Percentiles rank a stretch among this genome's conserved stretches.
phyloP scores from a whole-genome alignment of 2,113 vertebrate species.

The Laticauda colubrina region DNA sequence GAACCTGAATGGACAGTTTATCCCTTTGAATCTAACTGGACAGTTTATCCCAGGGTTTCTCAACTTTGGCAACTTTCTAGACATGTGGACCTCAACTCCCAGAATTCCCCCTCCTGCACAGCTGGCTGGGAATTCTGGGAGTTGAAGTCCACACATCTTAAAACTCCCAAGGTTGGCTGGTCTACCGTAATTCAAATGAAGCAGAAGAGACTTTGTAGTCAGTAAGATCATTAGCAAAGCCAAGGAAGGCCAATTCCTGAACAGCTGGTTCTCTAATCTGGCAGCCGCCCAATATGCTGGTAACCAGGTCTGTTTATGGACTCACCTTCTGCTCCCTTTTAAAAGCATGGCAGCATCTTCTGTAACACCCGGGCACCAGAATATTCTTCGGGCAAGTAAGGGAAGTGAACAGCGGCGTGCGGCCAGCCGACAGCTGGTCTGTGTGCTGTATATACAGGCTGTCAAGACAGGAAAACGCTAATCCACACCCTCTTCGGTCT shows the following conservation, averaged over 20 bases:
- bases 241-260: neutral
- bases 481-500: conserved; percentile 23
- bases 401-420: conserved; percentile 25
- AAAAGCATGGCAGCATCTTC: neutral
- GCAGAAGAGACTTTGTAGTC: neutral
- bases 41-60: neutral
- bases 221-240: neutral
- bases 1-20: neutral
- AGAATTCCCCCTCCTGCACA: neutral
- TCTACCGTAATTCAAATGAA: neutral
- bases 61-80: neutral
- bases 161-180: neutral
- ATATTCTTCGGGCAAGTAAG: neutral
- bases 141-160: neutral
- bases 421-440: neutral
- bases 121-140: neutral
- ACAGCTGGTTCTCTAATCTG: neutral
- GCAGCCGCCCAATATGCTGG: neutral
- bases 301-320: neutral
- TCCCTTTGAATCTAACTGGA: neutral
- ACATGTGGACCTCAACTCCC: neutral
- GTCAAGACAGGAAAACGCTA: conserved; percentile 59
- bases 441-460: conserved; percentile 27
- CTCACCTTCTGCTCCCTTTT: neutral
- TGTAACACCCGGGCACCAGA: neutral